Conservation (phyloP, 1,140 invertebrate species). For the Eumaeus atala region DNA sequence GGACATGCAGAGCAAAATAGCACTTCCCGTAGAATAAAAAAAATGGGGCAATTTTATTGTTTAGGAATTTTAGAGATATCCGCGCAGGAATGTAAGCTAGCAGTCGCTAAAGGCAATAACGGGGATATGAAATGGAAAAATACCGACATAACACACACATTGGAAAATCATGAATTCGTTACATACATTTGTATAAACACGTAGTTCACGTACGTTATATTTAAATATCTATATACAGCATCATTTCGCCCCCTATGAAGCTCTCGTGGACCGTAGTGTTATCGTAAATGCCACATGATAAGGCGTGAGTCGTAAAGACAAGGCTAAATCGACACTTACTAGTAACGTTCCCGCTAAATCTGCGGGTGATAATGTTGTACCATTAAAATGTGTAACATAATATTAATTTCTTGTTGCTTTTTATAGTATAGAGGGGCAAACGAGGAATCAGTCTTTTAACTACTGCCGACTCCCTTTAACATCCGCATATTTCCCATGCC, state of each 20-base stretch:
- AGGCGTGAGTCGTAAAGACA: conserved; percentile 19
- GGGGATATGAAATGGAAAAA: neutral
- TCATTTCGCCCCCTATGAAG: conserved; percentile 12
- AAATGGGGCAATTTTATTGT: too few species aligned
- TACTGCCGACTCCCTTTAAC: too few species aligned
- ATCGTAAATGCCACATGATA: conserved; percentile 24
- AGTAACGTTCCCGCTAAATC: conserved; percentile 1
- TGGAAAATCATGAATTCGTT: conserved; percentile 1
- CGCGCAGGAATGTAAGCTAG: too few species aligned
- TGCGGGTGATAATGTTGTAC: neutral
- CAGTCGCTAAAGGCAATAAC: neutral
- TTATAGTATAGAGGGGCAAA: too few species aligned
- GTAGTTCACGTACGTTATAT: neutral
- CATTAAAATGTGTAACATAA: too few species aligned
- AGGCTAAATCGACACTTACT: conserved; percentile 18
- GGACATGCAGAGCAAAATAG: too few species aligned
- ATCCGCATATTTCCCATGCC: too few species aligned
- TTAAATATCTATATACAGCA: conserved; percentile 4
- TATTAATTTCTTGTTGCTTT: too few species aligned
- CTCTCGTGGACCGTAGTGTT: conserved; percentile 14
- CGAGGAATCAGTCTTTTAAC: too few species aligned
- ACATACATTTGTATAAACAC: conserved; percentile 5
- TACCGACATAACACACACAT: conserved; percentile 1
- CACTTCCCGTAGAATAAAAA: too few species aligned
- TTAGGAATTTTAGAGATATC: too few species aligned